phyloP scores from a whole-genome alignment of 2,113 vertebrate species.

The Ibidorhyncha struthersii region DNA sequence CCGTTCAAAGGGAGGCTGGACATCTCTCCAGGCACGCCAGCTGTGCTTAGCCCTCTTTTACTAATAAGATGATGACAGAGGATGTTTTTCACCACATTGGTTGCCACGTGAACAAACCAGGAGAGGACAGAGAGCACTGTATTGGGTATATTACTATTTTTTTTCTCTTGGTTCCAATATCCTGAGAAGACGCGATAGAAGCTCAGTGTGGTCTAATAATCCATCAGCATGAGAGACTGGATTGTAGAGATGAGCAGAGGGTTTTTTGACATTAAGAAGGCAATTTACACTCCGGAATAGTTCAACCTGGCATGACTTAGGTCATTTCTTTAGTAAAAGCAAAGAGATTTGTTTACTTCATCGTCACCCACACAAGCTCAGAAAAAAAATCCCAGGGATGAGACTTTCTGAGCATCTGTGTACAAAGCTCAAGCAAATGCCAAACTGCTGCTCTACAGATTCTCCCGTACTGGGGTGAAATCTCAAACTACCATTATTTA shows the following conservation, averaged over 20 bases:
- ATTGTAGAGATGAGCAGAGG: background rate
- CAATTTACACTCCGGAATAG: background rate
- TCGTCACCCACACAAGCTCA: background rate
- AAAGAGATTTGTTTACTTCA: background rate
- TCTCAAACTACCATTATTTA: background rate
- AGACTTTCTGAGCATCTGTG: background rate
- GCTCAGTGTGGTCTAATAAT: background rate
- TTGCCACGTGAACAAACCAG: background rate
- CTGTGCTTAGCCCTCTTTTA: background rate
- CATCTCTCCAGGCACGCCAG: background rate
- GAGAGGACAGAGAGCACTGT: background rate
- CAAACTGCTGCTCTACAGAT: background rate
- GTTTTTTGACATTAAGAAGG: background rate
- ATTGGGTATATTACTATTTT: fast-evolving
- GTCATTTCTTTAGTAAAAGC: background rate
- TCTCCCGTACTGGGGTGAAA: background rate
- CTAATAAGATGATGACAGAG: fast-evolving
- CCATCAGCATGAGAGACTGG: background rate
- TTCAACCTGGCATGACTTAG: background rate
- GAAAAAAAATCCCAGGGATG: background rate
- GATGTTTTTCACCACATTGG: background rate
- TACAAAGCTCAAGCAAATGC: background rate
- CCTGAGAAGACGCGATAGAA: background rate
- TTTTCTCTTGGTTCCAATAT: background rate
- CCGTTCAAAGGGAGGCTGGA: background rate